These are phyloP conservation scores for Turnix velox DNA, from an alignment of 2,113 vertebrate genomes.

Conservation along the genomic window DNA sequence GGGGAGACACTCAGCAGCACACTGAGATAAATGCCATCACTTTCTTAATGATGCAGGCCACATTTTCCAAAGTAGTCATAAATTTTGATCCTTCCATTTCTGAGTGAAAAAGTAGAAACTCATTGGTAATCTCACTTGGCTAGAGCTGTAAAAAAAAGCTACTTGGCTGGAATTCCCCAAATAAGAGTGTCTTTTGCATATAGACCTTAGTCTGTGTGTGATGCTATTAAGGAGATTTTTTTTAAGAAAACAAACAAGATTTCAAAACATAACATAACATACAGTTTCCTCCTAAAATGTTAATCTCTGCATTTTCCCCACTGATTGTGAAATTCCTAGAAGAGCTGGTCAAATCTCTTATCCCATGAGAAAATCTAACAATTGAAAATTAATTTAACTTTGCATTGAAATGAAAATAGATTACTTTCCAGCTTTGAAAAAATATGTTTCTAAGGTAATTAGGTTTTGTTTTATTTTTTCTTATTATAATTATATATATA, in stretches of 20 bases:
- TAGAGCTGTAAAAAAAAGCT: not conserved
- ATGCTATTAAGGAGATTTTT: not conserved
- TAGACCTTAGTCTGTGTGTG: not conserved
- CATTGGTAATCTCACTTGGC: not conserved
- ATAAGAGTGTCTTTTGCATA: not conserved
- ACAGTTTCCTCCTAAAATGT: not conserved
- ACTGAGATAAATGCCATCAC: not conserved
- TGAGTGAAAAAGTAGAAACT: not conserved
- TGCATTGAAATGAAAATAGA: not conserved
- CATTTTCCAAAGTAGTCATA: not conserved
- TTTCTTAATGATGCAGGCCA: not conserved
- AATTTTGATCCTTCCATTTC: not conserved
- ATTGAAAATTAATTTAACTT: not conserved
- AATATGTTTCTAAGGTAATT: not conserved
- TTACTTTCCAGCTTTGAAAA: not conserved
- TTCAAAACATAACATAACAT: not conserved
- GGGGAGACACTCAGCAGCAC: not conserved
- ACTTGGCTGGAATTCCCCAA: fast-evolving
- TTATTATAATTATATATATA: not conserved
- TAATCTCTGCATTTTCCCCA: not conserved
- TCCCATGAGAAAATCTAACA: not conserved
- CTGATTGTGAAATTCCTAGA: not conserved
- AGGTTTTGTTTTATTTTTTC: not conserved
- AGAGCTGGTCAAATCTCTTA: not conserved
- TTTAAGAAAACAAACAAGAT: not conserved